phyloP scores from a whole-genome alignment of 2,888 invertebrate genomes.

The Mycalesis mineus region DNA sequence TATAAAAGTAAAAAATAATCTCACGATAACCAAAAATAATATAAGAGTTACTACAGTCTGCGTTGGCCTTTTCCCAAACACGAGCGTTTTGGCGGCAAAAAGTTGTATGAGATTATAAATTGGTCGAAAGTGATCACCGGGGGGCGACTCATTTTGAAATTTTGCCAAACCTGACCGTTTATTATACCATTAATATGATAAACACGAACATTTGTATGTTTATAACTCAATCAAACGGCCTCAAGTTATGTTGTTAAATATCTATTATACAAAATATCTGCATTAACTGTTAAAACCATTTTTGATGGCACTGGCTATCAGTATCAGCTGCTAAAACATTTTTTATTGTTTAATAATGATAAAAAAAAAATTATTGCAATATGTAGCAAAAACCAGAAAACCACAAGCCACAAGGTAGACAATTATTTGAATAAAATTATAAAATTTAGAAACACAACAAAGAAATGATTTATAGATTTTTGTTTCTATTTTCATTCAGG shows the following conservation, averaged over 20 bases:
- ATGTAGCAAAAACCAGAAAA: too few species aligned
- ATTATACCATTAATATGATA: not conserved
- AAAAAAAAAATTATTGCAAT: too few species aligned
- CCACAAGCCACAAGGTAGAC: too few species aligned
- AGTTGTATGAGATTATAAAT: conserved; percentile 5
- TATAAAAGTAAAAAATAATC: too few species aligned
- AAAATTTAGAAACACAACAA: too few species aligned
- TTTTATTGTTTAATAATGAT: too few species aligned
- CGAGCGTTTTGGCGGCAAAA: not conserved
- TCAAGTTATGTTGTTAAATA: not conserved
- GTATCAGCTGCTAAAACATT: not conserved
- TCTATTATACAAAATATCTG: not conserved
- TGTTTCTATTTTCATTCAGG: too few species aligned
- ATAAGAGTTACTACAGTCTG: not conserved
- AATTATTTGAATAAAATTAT: too few species aligned
- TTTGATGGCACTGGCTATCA: not conserved
- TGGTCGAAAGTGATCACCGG: conserved; percentile 16
- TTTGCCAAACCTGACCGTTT: not conserved
- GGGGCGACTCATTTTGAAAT: conserved; percentile 14
- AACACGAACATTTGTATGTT: not conserved
- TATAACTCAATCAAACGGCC: not conserved
- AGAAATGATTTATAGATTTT: too few species aligned
- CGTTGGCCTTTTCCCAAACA: not conserved
- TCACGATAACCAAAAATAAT: too few species aligned
- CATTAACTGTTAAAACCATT: not conserved